phyloP scores from a whole-genome alignment of 2,797 vertebrate species.

The Gymnodraco acuticeps region DNA sequence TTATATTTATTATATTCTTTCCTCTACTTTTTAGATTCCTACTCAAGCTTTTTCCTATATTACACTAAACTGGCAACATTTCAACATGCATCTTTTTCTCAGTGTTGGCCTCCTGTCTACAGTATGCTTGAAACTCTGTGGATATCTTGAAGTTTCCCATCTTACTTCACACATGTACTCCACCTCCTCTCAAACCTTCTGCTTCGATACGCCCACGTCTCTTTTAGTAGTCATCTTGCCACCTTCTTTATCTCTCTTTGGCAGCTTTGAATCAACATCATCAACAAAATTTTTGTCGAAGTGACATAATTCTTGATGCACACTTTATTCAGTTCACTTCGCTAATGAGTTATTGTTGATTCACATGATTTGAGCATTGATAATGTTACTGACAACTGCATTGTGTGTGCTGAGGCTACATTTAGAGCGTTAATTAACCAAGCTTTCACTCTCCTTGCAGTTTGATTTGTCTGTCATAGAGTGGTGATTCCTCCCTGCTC shows the following conservation, averaged over 20 bases:
- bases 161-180: slow-evolving; percentile 29
- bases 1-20: not conserved
- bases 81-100: not conserved
- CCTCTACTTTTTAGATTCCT: not conserved
- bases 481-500: slow-evolving; percentile 22
- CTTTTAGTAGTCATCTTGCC: slow-evolving; percentile 19
- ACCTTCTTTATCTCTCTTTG: slow-evolving; percentile 8
- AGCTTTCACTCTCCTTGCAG: slow-evolving; percentile 59
- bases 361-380: slow-evolving; percentile 52
- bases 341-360: slow-evolving; percentile 35
- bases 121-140: not conserved
- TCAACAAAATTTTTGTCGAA: not conserved
- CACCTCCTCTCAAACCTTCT: slow-evolving; percentile 35
- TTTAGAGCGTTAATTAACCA: slow-evolving; percentile 73
- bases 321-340: slow-evolving; percentile 4
- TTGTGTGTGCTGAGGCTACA: slow-evolving; percentile 64
- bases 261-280: not conserved
- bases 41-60: not conserved
- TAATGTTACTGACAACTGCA: slow-evolving; percentile 54
- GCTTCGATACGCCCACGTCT: slow-evolving; percentile 27
- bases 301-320: not conserved
- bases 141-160: slow-evolving; percentile 47
- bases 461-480: slow-evolving; percentile 59
- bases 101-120: not conserved
- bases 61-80: not conserved